These are phyloP conservation scores for Vultur gryphus DNA, from an alignment of 2,797 vertebrate genomes.

Conservation along the genomic window DNA sequence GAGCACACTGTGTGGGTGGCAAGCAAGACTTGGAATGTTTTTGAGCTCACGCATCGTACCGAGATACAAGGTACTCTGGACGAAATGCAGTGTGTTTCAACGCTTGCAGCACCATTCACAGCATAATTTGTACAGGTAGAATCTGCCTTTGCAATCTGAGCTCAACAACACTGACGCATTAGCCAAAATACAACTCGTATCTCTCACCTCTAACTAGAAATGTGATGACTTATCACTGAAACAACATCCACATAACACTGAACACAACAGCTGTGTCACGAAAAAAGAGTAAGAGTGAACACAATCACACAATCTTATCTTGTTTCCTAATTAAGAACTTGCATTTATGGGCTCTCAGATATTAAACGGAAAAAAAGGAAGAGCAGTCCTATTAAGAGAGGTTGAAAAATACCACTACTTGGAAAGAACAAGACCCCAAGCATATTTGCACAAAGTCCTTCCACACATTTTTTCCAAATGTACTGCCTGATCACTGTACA, in stretches of 20 bases:
- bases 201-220: not conserved
- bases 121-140: not conserved
- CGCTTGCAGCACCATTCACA: not conserved
- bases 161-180: not conserved
- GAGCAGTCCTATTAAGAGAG: not conserved
- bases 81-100: not conserved
- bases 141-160: not conserved
- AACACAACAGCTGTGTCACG: not conserved
- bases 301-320: constrained; percentile 7
- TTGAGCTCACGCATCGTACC: not conserved
- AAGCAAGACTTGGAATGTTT: not conserved
- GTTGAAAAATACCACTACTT: not conserved
- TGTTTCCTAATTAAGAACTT: constrained; percentile 19
- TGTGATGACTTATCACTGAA: not conserved
- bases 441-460: not conserved
- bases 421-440: not conserved
- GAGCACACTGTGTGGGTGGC: not conserved
- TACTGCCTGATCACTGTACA: not conserved
- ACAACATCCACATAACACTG: not conserved
- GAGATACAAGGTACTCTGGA: not conserved
- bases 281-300: not conserved
- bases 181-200: not conserved
- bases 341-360: not conserved
- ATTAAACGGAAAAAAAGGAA: not conserved
- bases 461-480: not conserved